Evolutionary conservation across 2,888 invertebrate species (phyloP), one percentile per base, ranked within the genome.

Genomic region (Acronicta leporina): DNA sequence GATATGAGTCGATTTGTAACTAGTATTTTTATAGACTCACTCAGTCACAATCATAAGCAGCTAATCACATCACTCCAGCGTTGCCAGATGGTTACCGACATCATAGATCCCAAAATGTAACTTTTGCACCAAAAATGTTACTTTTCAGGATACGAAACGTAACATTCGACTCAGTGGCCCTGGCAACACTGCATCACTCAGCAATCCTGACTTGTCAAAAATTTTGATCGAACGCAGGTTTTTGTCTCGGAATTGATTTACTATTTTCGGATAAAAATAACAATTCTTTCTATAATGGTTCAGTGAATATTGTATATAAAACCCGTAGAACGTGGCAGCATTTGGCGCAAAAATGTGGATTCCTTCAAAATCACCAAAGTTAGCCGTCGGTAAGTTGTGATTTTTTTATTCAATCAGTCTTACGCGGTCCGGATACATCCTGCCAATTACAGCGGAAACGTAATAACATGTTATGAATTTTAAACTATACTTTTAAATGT

Each of bases 281-380:
- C 2, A 73, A 80, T 64, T 70, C 65, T 20, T 38, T 60, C 43
- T 71, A 79, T 64, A 59, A 83, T 79, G 83, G 73, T 75, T 74
- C 68, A 79, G 67, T 73, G 63, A 67, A 64, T 64, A 46, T 53
- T 73, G 61, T 47, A 55, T n/a, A 45, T 15, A 43, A 52, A 54
- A 60, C 33, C 56, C 40, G 57, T 63, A 48, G 42, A 62, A 62
- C 61, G 59, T 55, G 60, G 63, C 58, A 54, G 60, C 43, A 61
- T 54, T 50, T 43, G 63, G 64, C 65, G 55, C 52, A 47, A 90
- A 88, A 88, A 97, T 97, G 97, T 97, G 97, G 97, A 95, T 96
- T 83, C 96, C 96, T 74, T 95, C 96, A 72, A 97, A 96, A 93
- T 95, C 95, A 68, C 96, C 96, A 77, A 97, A 97, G 95, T 95